phyloP scores from a whole-genome alignment of 1,140 invertebrate species.

The Nebria ingens region DNA sequence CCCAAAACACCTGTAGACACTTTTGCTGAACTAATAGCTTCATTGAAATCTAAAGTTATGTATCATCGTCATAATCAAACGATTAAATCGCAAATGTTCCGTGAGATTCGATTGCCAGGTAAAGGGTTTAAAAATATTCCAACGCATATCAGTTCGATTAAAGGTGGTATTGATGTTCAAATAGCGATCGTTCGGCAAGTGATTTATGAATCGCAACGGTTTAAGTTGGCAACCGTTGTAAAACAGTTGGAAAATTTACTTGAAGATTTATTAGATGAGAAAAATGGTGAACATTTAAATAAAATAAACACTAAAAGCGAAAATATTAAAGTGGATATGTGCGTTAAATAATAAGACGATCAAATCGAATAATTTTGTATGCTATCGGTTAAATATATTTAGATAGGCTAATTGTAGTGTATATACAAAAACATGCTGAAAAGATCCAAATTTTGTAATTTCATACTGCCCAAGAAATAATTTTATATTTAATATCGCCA shows the following conservation, averaged over 20 bases:
- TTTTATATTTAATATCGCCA: too few relatives aligned
- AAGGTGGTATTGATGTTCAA: background rate
- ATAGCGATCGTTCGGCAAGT: background rate
- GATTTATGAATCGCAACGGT: background rate
- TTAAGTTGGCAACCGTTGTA: background rate
- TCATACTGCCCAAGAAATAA: too few relatives aligned
- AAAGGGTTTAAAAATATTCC: background rate
- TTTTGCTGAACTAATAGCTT: background rate
- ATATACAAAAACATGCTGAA: too few relatives aligned
- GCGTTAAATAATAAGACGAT: background rate
- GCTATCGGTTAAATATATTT: too few relatives aligned
- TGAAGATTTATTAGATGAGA: background rate
- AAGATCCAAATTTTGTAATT: too few relatives aligned
- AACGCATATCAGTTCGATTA: background rate
- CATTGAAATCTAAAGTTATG: background rate
- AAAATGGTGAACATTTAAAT: background rate
- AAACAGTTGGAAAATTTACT: background rate
- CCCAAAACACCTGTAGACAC: background rate
- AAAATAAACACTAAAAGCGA: background rate
- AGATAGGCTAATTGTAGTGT: too few relatives aligned
- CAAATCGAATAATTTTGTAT: too few relatives aligned
- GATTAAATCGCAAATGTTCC: constrained; percentile 2
- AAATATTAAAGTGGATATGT: background rate
- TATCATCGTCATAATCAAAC: background rate
- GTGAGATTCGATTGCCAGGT: background rate